A percentile compares a stretch with the other conserved stretches of the same genome.
These are phyloP conservation scores for Antigone vipio DNA, from an alignment of 2,113 vertebrate genomes.

Conservation along the genomic window DNA sequence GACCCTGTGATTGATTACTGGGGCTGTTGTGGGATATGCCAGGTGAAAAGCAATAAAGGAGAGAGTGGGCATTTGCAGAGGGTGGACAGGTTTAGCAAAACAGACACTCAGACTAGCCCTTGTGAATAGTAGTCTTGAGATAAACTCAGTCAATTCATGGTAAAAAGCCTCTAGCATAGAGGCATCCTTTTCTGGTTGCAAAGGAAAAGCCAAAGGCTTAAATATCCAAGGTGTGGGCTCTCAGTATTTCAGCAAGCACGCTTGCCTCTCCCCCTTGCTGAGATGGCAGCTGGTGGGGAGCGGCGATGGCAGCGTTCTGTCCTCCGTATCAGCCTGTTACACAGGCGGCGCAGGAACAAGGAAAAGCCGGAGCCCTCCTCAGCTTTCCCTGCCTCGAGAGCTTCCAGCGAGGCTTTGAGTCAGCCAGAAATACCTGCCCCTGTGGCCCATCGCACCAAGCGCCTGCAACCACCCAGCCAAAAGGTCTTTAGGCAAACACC, in stretches of 20 bases:
- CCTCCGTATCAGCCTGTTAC: not conserved
- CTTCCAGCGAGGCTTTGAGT: not conserved
- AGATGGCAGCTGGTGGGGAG: not conserved
- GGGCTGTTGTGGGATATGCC: not conserved
- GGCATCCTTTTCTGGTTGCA: not conserved
- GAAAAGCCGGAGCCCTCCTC: not conserved
- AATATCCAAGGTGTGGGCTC: not conserved
- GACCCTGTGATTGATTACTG: constrained; percentile 40
- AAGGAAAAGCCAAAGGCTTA: not conserved
- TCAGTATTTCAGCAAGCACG: accelerated
- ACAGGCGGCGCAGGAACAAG: not conserved
- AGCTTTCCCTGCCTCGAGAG: not conserved
- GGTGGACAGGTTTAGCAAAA: not conserved
- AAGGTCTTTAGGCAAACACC: not conserved
- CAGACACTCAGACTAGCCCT: not conserved
- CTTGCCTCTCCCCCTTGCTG: not conserved
- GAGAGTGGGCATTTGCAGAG: not conserved
- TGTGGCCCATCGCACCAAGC: accelerated
- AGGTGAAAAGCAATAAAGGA: not conserved
- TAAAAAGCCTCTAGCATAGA: not conserved
- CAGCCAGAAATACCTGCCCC: not conserved
- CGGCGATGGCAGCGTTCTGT: not conserved
- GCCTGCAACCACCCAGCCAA: not conserved
- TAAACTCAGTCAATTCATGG: not conserved
- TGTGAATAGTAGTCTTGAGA: not conserved